Evolutionary conservation across 2,888 invertebrate genomes (phyloP).

Genomic region (Colostygia pectinataria): DNA sequence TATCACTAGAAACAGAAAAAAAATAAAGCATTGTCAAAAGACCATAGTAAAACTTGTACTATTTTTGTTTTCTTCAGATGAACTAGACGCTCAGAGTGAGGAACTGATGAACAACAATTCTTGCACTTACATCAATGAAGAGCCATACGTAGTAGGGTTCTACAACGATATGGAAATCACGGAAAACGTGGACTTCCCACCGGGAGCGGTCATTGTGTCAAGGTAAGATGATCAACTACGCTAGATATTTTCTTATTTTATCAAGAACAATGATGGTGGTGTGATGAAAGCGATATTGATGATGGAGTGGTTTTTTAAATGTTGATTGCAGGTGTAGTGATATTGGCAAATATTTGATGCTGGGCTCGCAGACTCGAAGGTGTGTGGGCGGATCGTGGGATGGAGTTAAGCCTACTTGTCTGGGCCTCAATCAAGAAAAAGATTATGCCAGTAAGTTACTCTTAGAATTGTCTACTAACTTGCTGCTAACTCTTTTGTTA

Average conservation of each 20-base stretch:
- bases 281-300: too few relatives aligned
- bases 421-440: conserved; percentile 92
- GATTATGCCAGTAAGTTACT: conserved; percentile 90
- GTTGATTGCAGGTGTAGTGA: conserved; percentile 86
- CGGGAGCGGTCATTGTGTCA: conserved; percentile 86
- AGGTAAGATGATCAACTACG: conserved; percentile 77
- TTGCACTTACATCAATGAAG: conserved; percentile 89
- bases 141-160: conserved; percentile 91
- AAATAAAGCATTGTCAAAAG: background rate
- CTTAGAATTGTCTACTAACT: too few relatives aligned
- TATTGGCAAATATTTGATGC: conserved; percentile 93
- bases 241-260: too few relatives aligned
- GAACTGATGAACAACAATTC: conserved; percentile 86
- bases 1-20: too few relatives aligned
- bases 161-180: conserved; percentile 90
- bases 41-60: background rate
- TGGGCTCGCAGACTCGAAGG: conserved; percentile 87
- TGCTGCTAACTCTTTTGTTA: too few relatives aligned
- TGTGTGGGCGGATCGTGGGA: conserved; percentile 93
- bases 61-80: conserved; percentile 52
- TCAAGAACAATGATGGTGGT: too few relatives aligned
- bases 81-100: conserved; percentile 72
- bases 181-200: conserved; percentile 90
- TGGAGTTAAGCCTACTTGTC: conserved; percentile 89
- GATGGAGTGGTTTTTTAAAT: too few relatives aligned